Conservation (phyloP, 2,888 invertebrate genomes). For the Xiphydria camelus region DNA sequence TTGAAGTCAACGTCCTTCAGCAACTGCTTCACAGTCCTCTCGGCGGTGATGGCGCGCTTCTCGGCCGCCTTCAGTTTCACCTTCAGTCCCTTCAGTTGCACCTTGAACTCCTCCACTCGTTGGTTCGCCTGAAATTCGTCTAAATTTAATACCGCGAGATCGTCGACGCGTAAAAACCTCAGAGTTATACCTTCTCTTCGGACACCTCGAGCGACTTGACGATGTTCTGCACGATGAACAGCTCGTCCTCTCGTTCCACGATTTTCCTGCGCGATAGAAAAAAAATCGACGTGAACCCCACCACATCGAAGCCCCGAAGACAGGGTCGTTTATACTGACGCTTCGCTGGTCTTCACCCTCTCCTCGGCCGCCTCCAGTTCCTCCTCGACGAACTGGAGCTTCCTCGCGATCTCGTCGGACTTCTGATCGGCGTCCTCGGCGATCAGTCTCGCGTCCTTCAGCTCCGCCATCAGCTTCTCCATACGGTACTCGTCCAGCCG, state of each 20-base stretch:
- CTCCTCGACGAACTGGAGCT: constrained; percentile 70
- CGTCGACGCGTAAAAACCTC: too few species aligned
- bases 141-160: not conserved
- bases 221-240: constrained; percentile 56
- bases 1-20: constrained; percentile 52
- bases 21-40: constrained; percentile 48
- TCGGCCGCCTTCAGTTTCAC: constrained; percentile 48
- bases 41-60: constrained; percentile 52
- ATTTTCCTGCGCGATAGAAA: constrained; percentile 44
- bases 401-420: constrained; percentile 72
- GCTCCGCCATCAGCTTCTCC: constrained; percentile 66
- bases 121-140: constrained; percentile 51
- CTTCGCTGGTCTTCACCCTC: constrained; percentile 68
- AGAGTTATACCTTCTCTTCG: constrained; percentile 54
- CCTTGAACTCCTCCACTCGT: constrained; percentile 52
- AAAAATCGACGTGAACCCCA: too few species aligned
- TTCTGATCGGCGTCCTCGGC: constrained; percentile 73
- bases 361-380: constrained; percentile 73
- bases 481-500: constrained; percentile 70
- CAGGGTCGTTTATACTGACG: constrained; percentile 49
- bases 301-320: too few species aligned
- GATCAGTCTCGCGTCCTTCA: constrained; percentile 70
- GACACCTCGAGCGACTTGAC: constrained; percentile 55
- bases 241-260: constrained; percentile 54
- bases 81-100: constrained; percentile 50